Percentiles rank a stretch among this genome's conserved stretches.
Conservation (phyloP, 2,888 invertebrate genomes). For the Clunio marinus region DNA sequence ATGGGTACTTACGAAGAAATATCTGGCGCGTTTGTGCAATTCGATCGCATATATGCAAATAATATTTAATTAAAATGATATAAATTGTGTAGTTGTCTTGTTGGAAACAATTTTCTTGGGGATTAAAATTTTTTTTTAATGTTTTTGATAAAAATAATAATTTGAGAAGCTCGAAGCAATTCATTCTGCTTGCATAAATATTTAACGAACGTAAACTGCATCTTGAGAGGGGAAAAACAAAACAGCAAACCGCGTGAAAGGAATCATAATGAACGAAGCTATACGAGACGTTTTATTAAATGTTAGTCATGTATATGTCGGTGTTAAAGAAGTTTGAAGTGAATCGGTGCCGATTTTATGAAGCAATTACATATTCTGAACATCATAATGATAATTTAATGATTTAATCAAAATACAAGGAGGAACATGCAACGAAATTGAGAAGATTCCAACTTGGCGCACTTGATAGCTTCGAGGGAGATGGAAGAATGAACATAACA, state of each 20-base stretch:
- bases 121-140: too few species aligned
- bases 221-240: background rate
- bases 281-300: background rate
- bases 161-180: too few species aligned
- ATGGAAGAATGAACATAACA: background rate
- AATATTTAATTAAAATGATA: conserved; percentile 29
- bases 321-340: background rate
- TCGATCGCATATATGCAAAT: conserved; percentile 23
- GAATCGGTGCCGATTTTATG: conserved; percentile 4
- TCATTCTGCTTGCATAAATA: background rate
- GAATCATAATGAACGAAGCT: background rate
- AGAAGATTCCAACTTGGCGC: background rate
- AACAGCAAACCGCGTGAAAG: background rate
- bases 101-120: too few species aligned
- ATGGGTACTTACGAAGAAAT: too few species aligned
- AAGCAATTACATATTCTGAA: background rate
- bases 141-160: too few species aligned
- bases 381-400: conserved; percentile 18
- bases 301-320: background rate
- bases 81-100: conserved; percentile 30
- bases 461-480: background rate
- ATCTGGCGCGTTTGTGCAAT: background rate
- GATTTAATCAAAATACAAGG: background rate
- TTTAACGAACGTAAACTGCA: background rate
- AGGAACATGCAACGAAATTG: too few species aligned